Evolutionary conservation across 2,797 vertebrate genomes (phyloP), one percentile per base, ranked within the genome.

Genomic region (Urocyon cinereoargenteus): DNA sequence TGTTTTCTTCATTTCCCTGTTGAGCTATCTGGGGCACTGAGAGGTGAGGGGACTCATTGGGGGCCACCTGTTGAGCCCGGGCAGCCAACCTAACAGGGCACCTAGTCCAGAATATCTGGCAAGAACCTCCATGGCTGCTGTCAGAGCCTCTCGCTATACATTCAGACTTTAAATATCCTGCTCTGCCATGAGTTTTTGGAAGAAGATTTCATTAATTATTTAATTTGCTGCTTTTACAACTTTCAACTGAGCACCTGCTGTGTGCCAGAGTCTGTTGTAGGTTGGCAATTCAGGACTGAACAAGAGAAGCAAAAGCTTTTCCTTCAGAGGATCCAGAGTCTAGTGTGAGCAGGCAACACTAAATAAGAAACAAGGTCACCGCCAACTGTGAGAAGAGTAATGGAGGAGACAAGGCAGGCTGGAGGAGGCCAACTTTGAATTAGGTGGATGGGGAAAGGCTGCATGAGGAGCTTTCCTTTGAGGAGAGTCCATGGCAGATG

Each of bases 401-500:
- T 11, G n/a, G 45, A 36, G 19, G 14, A 68, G n/a, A 31, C 6
- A 36, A 31, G 15, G 28, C 26, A 15, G 7, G 28, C 59, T 19
- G 4, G 64, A 8, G 10, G 28, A 11, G 4, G 21, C n/a, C 22
- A 1, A 0, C n/a, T 68, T 53, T 59, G 51, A 73, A 16, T 62
- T n/a, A 79, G n/a, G 28, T 59, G 34, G 28, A 10, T 9, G 34
- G 51, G 49, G 62, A 31, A 19, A 72, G 22, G 22, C 12, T 66
- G 45, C 26, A 0, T 8, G 18, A n/a, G n/a, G 62, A 36, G 31
- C 11, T 34, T 34, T 21, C 2, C 40, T 78, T 26, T 19, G 77
- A 21, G 12, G 24, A 3, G n/a, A 78, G 19, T 14, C 24, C 7
- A 2, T 14, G 2, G 19, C 8, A 2, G 1, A 0, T 7, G 11